These are phyloP conservation scores for Epinephelus moara DNA, from an alignment of 2,113 vertebrate species.

Conservation along the genomic window DNA sequence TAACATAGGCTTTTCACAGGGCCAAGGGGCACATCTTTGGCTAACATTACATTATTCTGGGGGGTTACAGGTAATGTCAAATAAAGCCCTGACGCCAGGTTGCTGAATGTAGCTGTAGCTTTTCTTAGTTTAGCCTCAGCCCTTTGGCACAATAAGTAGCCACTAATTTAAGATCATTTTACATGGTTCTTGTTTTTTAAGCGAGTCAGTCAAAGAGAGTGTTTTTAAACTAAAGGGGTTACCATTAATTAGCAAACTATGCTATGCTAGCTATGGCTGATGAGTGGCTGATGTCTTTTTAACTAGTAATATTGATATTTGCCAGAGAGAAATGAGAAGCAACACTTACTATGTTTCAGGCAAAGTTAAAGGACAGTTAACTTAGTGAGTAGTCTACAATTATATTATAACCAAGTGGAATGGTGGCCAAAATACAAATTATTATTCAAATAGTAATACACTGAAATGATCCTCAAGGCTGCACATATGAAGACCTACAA, in stretches of 20 bases:
- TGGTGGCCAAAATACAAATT: not conserved
- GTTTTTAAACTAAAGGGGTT: no score
- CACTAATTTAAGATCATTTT: no score
- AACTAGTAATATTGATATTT: not conserved
- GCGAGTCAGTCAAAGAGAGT: no score
- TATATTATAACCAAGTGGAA: not conserved
- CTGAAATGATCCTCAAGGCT: not conserved
- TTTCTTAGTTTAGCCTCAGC: no score
- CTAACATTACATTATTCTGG: not conserved
- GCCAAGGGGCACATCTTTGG: no score
- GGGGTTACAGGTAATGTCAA: no score
- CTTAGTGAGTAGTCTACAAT: not conserved
- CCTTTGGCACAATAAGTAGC: no score
- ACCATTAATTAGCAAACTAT: not conserved
- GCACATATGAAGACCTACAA: not conserved
- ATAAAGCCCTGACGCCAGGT: no score
- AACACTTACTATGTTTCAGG: no score
- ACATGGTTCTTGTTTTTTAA: no score
- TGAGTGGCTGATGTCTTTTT: not conserved
- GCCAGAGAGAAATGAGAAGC: not conserved
- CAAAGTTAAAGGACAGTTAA: no score
- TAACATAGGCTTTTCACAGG: not conserved
- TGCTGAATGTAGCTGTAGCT: no score
- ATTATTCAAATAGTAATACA: not conserved
- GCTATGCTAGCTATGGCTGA: not conserved